Evolutionary conservation across 2,113 vertebrate species (phyloP), one percentile per base, ranked within the genome.

Genomic region (Gymnogyps californianus): DNA sequence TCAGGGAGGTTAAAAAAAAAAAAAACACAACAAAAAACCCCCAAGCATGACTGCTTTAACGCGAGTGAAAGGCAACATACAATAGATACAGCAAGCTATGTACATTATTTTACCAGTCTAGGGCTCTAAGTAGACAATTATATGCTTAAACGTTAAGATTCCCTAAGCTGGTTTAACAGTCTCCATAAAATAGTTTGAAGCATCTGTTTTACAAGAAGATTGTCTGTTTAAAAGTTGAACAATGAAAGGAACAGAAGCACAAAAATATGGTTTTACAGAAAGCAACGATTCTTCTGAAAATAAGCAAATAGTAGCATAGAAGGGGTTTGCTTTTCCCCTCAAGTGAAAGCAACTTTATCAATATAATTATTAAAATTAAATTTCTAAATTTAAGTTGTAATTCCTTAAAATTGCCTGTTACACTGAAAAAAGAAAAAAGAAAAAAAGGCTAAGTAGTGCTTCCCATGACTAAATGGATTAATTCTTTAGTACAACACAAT

Each of bases 391-490:
- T 71, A 88, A 80, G 57, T 34, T 83, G 66, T 83, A 95, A 85
- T 92, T 95, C 96, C 87, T 94, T 97, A 69, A 98, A 97, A 95
- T 85, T 93, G 92, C 49, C 65, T 77, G 66, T 92, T 97, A 91
- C 89, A 89, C 69, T 75, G 89, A 62, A 97, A 97, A 95, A 96
- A 93, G 46, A 19, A 32, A 25, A 38, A 59, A 36, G 47, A 72
- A 93, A 95, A 93, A 97, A 97, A 95, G 86, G 86, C 96, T 97
- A 97, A 97, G 97, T 71, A 97, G 97, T 87, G 92, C 96, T 98
- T 98, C 98, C 98, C 98, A 98, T 98, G 98, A 98, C 98, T 98
- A 98, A 98, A 96, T 98, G 98, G 98, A 98, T 98, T 98, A 98
- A 98, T 98, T 98, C 98, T 97, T 98, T 97, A 98, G 97, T 97